Evolutionary conservation across 2,797 vertebrate genomes (phyloP).

Genomic region (Sarcoramphus papa): DNA sequence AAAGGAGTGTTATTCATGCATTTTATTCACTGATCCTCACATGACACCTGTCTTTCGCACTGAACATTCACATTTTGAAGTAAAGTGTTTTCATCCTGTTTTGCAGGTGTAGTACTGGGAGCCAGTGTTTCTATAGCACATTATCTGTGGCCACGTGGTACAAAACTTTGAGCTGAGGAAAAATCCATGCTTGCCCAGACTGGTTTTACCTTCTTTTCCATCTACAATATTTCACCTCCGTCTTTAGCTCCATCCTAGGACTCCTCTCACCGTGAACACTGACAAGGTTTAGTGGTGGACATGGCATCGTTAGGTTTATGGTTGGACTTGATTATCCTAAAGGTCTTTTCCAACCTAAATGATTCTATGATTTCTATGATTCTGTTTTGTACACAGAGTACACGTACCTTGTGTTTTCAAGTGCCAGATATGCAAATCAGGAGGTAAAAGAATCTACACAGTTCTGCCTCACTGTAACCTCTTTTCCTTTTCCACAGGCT

Average conservation of each 20-base stretch:
- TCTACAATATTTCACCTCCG: not conserved
- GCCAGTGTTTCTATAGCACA: fast-evolving
- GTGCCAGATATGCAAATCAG: not conserved
- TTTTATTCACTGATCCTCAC: not conserved
- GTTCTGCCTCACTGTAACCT: not conserved
- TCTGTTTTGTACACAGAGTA: not conserved
- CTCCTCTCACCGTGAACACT: fast-evolving
- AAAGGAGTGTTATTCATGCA: fast-evolving
- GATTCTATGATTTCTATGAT: not conserved
- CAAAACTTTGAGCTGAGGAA: not conserved
- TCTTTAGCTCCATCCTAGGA: not conserved
- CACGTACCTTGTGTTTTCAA: not conserved
- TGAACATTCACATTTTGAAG: not conserved
- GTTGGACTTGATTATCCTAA: fast-evolving
- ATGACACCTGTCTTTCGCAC: fast-evolving
- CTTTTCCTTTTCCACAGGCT: not conserved
- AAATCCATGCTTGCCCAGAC: not conserved
- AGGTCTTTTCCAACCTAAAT: not conserved
- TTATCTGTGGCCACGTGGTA: not conserved
- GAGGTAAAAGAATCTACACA: not conserved
- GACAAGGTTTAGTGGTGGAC: fast-evolving
- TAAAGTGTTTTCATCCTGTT: not conserved
- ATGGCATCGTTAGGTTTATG: fast-evolving
- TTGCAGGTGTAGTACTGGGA: fast-evolving
- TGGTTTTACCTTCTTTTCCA: not conserved